Percentiles rank a stretch among this genome's conserved stretches.
Conservation (phyloP, 2,797 vertebrate species). For the Melanitta fusca region DNA sequence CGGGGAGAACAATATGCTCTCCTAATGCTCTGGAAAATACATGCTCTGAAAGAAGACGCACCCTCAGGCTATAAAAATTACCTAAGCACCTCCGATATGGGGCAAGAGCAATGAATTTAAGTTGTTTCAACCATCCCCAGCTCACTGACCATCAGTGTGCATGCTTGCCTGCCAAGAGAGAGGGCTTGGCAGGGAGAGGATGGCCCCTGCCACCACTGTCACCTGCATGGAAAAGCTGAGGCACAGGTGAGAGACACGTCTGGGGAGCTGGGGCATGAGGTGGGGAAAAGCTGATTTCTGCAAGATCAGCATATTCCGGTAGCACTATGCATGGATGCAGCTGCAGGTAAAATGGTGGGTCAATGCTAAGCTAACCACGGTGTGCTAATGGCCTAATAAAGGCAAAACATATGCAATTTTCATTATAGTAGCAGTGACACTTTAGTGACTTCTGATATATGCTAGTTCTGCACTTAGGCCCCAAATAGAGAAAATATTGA, state of each 20-base stretch:
- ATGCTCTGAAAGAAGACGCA: not conserved
- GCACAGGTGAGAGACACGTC: not conserved
- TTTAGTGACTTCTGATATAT: not conserved
- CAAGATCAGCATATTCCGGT: not conserved
- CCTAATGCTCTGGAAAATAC: not conserved
- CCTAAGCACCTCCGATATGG: not conserved
- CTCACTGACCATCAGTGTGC: not conserved
- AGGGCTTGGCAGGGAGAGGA: not conserved
- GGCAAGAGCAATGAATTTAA: not conserved
- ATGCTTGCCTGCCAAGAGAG: not conserved
- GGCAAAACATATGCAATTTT: not conserved
- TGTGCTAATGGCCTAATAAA: not conserved
- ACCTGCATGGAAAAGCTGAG: not conserved
- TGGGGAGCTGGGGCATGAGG: not conserved
- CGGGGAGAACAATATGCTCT: not conserved
- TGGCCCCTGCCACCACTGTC: not conserved
- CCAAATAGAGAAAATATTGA: constrained; percentile 13
- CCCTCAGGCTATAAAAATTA: not conserved
- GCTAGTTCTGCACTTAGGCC: not conserved
- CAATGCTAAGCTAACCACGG: not conserved
- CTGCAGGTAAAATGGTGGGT: not conserved
- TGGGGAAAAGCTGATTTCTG: not conserved
- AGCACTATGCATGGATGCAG: not conserved
- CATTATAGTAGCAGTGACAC: not conserved
- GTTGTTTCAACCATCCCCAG: not conserved